Percentiles rank a stretch among this genome's conserved stretches.
Evolutionary conservation across 2,797 vertebrate genomes (phyloP).

Genomic region (Coregonus ussuriensis): DNA sequence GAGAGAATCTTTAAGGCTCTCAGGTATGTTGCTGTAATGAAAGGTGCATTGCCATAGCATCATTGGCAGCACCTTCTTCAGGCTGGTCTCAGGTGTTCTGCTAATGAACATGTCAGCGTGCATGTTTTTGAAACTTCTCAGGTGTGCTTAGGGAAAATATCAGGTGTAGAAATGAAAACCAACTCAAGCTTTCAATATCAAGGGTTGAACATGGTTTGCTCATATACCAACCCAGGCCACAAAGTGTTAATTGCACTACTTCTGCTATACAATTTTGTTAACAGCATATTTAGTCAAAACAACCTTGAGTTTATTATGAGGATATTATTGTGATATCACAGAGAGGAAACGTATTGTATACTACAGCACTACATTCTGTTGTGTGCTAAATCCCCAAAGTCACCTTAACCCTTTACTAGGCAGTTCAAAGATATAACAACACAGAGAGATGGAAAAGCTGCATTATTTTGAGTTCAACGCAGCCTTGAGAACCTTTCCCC

Average conservation of each 20-base stretch:
- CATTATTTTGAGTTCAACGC: slow-evolving; percentile 59
- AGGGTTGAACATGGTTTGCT: not conserved
- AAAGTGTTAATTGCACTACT: not conserved
- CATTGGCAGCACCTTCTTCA: slow-evolving; percentile 20
- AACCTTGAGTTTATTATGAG: slow-evolving; percentile 3
- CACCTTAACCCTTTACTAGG: slow-evolving; percentile 57
- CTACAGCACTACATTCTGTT: not conserved
- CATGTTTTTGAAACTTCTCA: not conserved
- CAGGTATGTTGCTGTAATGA: slow-evolving; percentile 47
- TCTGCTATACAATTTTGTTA: not conserved
- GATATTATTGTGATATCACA: slow-evolving; percentile 19
- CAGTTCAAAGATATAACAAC: slow-evolving; percentile 29
- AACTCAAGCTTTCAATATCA: not conserved
- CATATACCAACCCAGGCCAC: not conserved
- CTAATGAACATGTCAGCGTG: not conserved
- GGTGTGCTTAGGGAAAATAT: not conserved
- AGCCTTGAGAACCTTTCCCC: slow-evolving; percentile 18
- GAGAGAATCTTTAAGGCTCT: slow-evolving; percentile 53
- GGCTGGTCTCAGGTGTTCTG: not conserved
- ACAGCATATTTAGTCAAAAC: not conserved
- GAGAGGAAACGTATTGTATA: not conserved
- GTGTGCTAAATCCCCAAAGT: slow-evolving; percentile 42
- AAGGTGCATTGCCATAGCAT: slow-evolving; percentile 32
- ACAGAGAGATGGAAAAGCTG: slow-evolving; percentile 39
- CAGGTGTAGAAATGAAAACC: not conserved